Conservation (phyloP, 2,797 vertebrate species). For the Rhadinocentrus ornatus region DNA sequence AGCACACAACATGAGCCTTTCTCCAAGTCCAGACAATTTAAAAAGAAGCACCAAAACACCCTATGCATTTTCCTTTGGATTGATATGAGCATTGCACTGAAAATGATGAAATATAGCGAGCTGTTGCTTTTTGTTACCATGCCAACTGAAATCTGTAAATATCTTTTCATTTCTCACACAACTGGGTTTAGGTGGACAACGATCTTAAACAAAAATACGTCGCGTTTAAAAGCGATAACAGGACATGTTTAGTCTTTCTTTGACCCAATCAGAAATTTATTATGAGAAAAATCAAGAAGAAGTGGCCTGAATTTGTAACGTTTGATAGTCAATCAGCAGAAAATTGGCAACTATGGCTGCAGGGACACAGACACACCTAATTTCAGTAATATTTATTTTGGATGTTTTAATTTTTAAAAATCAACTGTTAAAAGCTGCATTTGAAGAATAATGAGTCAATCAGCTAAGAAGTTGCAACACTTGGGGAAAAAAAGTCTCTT, state of each 20-base stretch:
- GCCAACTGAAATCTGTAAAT: slow-evolving; percentile 81
- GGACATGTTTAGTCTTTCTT: neutral
- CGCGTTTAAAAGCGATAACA: slow-evolving; percentile 14
- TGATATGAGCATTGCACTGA: slow-evolving; percentile 53
- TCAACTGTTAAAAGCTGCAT: neutral
- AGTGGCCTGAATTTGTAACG: neutral
- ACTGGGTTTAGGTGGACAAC: slow-evolving; percentile 55
- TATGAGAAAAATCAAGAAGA: slow-evolving; percentile 1
- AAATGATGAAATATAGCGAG: slow-evolving; percentile 60
- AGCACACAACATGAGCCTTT: slow-evolving; percentile 33
- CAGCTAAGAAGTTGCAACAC: neutral
- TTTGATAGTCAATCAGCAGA: neutral
- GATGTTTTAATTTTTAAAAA: neutral
- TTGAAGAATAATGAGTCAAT: slow-evolving; percentile 1
- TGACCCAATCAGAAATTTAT: neutral
- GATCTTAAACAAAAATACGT: slow-evolving; percentile 7
- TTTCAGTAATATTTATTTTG: neutral
- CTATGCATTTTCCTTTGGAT: slow-evolving; percentile 37
- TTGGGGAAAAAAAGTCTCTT: neutral
- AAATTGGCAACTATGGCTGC: slow-evolving; percentile 7
- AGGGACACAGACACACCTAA: slow-evolving; percentile 1
- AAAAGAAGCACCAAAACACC: slow-evolving; percentile 49
- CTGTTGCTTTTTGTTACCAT: slow-evolving; percentile 81
- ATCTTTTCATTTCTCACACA: slow-evolving; percentile 61
- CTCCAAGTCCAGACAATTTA: slow-evolving; percentile 42